These are phyloP conservation scores for Nothocercus julius DNA, from an alignment of 2,113 vertebrate species.

Conservation along the genomic window DNA sequence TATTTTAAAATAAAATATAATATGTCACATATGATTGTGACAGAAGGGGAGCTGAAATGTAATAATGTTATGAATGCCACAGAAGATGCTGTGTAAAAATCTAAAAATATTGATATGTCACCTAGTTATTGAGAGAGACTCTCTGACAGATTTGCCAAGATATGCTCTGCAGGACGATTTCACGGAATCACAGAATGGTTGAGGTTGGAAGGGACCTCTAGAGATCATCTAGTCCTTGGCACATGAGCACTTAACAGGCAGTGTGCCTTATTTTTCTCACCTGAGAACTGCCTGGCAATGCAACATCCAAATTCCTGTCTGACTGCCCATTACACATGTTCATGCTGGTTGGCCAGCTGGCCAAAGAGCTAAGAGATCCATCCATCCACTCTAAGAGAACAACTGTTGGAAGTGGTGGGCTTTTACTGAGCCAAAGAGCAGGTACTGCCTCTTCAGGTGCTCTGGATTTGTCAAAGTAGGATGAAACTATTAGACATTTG, in stretches of 20 bases:
- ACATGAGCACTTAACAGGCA: background rate
- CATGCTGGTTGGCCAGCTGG: background rate
- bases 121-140: background rate
- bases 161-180: background rate
- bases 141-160: background rate
- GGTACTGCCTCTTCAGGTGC: background rate
- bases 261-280: background rate
- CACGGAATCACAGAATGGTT: no score
- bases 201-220: no score
- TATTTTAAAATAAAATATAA: conserved; percentile 11
- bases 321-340: accelerated
- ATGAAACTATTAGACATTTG: accelerated
- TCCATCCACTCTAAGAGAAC: background rate
- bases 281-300: background rate
- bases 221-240: background rate
- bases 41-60: conserved; percentile 2
- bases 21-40: background rate
- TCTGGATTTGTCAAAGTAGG: accelerated
- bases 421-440: background rate
- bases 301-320: background rate
- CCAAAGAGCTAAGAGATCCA: background rate
- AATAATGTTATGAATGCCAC: background rate
- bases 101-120: background rate
- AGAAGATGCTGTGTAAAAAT: background rate
- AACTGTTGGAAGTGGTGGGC: background rate